Conservation (phyloP, 2,888 invertebrate genomes). For the Chromoteleia sp. region DNA sequence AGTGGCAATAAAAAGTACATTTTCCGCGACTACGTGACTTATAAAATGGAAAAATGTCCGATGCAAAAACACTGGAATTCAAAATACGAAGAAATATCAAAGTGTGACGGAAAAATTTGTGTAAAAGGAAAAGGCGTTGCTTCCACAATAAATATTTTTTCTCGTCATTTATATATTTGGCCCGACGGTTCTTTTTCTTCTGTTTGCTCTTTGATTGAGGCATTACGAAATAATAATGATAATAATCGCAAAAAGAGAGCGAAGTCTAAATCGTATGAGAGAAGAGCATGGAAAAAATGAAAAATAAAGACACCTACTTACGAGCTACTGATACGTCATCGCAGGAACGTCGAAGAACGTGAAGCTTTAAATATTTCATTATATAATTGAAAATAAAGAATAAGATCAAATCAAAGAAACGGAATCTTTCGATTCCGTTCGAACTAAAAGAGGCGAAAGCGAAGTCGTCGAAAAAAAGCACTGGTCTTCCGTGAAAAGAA, state of each 20-base stretch:
- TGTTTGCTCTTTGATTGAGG: slow-evolving; percentile 64
- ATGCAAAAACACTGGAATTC: slow-evolving; percentile 20
- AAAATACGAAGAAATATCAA: slow-evolving; percentile 15
- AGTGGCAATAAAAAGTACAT: neutral
- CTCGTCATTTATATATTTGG: slow-evolving; percentile 33
- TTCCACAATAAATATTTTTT: slow-evolving; percentile 47
- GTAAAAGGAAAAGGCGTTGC: slow-evolving; percentile 57
- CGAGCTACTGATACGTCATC: slow-evolving; percentile 63
- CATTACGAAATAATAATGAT: slow-evolving; percentile 34
- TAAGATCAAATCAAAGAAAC: neutral
- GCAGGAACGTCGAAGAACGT: slow-evolving; percentile 47
- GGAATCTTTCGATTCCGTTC: neutral
- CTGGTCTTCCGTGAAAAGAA: slow-evolving; percentile 16
- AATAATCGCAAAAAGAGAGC: slow-evolving; percentile 32
- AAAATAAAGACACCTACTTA: slow-evolving; percentile 63
- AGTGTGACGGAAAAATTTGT: slow-evolving; percentile 32
- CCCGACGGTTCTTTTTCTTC: slow-evolving; percentile 61
- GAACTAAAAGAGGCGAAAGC: slow-evolving; percentile 21
- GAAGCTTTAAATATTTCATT: slow-evolving; percentile 47
- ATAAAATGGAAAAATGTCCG: slow-evolving; percentile 9
- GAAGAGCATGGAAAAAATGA: slow-evolving; percentile 20
- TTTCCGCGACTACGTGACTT: slow-evolving; percentile 8
- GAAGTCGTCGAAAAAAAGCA: neutral
- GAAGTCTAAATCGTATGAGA: slow-evolving; percentile 18
- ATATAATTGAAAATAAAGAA: slow-evolving; percentile 8